These are phyloP conservation scores for Enteromius afrohamiltoni DNA, from an alignment of 2,797 vertebrate genomes.

Conservation along the genomic window DNA sequence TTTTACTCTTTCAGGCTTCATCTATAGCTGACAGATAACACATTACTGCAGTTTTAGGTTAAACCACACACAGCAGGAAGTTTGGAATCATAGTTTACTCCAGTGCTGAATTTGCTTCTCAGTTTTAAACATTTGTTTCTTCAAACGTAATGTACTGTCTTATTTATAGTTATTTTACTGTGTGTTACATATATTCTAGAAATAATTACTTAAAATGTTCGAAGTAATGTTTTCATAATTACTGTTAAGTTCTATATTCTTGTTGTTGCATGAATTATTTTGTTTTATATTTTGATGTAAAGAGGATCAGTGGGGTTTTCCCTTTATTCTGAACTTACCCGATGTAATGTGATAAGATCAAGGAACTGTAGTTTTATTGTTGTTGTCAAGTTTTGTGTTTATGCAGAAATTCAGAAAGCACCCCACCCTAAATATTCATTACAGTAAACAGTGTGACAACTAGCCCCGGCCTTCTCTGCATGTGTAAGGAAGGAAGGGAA, in stretches of 20 bases:
- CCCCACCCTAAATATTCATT: background rate
- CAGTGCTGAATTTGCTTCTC: too few relatives aligned
- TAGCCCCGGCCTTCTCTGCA: background rate
- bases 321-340: background rate
- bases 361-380: background rate
- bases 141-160: background rate
- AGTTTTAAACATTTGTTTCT: background rate
- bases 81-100: background rate
- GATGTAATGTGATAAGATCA: background rate
- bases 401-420: background rate
- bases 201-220: background rate
- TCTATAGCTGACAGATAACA: background rate
- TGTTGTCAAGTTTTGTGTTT: background rate
- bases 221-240: background rate
- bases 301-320: background rate
- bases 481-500: background rate
- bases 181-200: background rate
- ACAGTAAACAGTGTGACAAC: constrained; percentile 8
- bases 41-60: background rate
- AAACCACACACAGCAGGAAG: background rate
- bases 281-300: background rate
- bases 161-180: too few relatives aligned
- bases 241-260: background rate
- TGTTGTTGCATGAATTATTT: background rate
- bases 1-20: background rate